Evolutionary conservation across 2,113 vertebrate species (phyloP).

Genomic region (Scophthalmus maximus): DNA sequence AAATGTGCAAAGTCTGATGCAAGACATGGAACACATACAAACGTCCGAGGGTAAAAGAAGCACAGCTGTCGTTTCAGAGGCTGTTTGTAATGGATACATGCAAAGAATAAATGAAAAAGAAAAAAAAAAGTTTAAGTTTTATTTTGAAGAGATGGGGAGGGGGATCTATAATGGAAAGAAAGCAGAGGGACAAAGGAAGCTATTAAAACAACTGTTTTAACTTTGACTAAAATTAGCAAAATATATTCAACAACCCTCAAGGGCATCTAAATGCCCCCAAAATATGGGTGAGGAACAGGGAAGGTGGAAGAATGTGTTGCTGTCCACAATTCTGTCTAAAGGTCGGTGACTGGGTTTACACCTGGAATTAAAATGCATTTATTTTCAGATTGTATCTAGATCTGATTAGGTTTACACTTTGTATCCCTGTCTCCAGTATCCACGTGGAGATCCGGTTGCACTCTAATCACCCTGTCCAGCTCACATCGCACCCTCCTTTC

Average conservation of each 20-base stretch:
- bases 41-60: background rate
- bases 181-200: conserved; percentile 2
- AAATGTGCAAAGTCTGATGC: conserved; percentile 31
- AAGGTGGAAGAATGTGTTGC: conserved; percentile 49
- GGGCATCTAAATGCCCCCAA: background rate
- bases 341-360: background rate
- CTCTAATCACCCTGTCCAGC: no score
- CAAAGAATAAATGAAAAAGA: conserved; percentile 15
- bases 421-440: no score
- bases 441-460: no score
- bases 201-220: no score
- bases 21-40: conserved; percentile 24
- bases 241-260: background rate
- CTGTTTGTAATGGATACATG: conserved; percentile 58
- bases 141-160: background rate
- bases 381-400: no score
- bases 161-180: background rate
- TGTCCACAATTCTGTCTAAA: conserved; percentile 6
- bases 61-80: conserved; percentile 14
- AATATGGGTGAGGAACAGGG: background rate
- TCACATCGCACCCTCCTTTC: no score
- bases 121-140: conserved; percentile 14
- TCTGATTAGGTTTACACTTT: no score
- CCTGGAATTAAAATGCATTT: background rate
- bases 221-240: background rate